Evolutionary conservation across 1,140 invertebrate species (phyloP).

Genomic region (Dreissena polymorpha): DNA sequence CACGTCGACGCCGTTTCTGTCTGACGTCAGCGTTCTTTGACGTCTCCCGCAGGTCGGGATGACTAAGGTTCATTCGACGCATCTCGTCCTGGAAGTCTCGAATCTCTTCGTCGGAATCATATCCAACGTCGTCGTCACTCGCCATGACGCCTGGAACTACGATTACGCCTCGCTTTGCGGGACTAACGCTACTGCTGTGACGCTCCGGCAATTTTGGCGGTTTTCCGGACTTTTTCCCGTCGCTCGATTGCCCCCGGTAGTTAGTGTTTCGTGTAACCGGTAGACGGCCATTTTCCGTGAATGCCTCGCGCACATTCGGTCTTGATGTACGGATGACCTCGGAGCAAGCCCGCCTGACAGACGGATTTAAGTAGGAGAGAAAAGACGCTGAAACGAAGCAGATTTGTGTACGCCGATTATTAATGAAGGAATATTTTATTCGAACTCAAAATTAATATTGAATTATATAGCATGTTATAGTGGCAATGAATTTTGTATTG

Average conservation of each 20-base stretch:
- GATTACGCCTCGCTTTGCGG: background rate
- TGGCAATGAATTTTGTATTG: no score
- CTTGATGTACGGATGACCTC: conserved; percentile 43
- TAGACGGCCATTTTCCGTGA: conserved; percentile 18
- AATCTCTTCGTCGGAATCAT: conserved; percentile 43
- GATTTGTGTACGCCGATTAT: background rate
- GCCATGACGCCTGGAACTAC: conserved; percentile 40
- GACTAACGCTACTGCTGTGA: background rate
- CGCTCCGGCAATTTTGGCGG: conserved; percentile 12
- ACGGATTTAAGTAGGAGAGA: conserved; percentile 43
- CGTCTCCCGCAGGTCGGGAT: conserved; percentile 9
- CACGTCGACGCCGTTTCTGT: conserved; percentile 4
- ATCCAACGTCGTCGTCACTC: conserved; percentile 46
- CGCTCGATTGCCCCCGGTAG: conserved; percentile 29
- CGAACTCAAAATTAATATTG: no score
- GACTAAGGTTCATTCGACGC: conserved; percentile 40
- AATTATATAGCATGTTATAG: no score
- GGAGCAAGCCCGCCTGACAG: conserved; percentile 45
- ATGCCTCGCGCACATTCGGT: conserved; percentile 17
- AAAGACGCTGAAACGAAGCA: conserved; percentile 41
- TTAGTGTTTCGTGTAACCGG: conserved; percentile 34
- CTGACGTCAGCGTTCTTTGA: background rate
- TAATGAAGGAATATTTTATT: no score
- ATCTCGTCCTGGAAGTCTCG: conserved; percentile 46
- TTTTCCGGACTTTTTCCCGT: background rate